Conservation (phyloP, 64 coral and sea anemone genomes). For the Stichodactyla helianthus region DNA sequence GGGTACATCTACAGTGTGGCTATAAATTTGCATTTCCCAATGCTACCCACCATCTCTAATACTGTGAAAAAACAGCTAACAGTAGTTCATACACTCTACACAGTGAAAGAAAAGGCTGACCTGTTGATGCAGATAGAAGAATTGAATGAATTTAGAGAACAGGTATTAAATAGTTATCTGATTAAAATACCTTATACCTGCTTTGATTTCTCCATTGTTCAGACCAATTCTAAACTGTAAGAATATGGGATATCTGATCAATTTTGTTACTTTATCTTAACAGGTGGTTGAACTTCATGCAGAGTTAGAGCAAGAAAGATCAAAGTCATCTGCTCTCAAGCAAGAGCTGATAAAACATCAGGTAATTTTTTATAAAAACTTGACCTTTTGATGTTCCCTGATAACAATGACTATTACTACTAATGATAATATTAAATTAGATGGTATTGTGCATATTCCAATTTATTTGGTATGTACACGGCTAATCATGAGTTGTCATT, state of each 20-base stretch:
- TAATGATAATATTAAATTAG: background rate
- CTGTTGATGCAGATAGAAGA: constrained; percentile 84
- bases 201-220: no score
- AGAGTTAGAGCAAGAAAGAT: constrained; percentile 86
- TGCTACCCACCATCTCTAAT: no score
- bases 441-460: background rate
- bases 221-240: no score
- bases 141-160: constrained; percentile 77
- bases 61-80: no score
- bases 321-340: constrained; percentile 65
- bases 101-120: constrained; percentile 91
- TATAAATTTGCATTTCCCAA: no score
- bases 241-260: background rate
- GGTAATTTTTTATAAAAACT: constrained; percentile 10
- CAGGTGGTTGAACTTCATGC: constrained; percentile 78
- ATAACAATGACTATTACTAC: background rate
- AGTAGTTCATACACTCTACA: background rate
- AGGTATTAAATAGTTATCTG: constrained; percentile 6
- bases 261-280: background rate
- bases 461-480: no score
- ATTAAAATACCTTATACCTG: no score
- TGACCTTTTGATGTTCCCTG: background rate
- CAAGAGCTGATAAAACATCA: constrained; percentile 60
- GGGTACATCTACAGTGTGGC: no score
- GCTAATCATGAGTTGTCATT: no score